Evolutionary conservation across 2,113 vertebrate genomes (phyloP), one percentile per base, ranked within the genome.

Genomic region (Carassius carassius): DNA sequence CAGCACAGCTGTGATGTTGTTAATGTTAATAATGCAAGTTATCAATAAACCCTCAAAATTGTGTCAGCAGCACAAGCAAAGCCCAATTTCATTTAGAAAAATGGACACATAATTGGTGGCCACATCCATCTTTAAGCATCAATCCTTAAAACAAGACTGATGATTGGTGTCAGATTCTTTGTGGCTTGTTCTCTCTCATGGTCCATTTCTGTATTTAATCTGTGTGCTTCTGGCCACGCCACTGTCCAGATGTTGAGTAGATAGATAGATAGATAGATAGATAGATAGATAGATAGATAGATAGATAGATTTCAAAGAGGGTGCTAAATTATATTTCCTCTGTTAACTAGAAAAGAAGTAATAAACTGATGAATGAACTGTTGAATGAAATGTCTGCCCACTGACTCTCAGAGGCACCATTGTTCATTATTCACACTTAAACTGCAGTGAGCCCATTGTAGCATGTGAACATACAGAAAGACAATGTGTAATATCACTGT

Each of bases 141-240:
- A 67, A 51, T 65, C 44, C 16, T 49, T 16, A 67, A 12, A 41
- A 67, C 35, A 65, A 67, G n/a, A 44, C n/a, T 32, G 16, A 37
- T 62, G 76, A 78, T 41, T 23, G 54, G 3, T 60, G 54, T 54
- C 12, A 0, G 54, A 19, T 78, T 19, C 11, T 37, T 78, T 60
- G 21, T 72, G 5, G 44, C 44, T 47, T 12, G 44, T 47, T 47
- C 44, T 47, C 3, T 67, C 32, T 84, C 29, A 23, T 25, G 6
- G 44, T 58, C 47, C 54, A 8, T 84, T 69, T 70, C 60, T 84
- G 60, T 78, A 56, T 56, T 78, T 37, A 84, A 49, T 76, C 58
- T 74, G 21, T 62, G 21, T 44, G 21, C 72, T 47, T 63, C 25
- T 63, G 54, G 8, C 49, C 32, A 75, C 58, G 32, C 10, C 47